Conservation (phyloP, 2,888 invertebrate genomes). For the Nebria salina region DNA sequence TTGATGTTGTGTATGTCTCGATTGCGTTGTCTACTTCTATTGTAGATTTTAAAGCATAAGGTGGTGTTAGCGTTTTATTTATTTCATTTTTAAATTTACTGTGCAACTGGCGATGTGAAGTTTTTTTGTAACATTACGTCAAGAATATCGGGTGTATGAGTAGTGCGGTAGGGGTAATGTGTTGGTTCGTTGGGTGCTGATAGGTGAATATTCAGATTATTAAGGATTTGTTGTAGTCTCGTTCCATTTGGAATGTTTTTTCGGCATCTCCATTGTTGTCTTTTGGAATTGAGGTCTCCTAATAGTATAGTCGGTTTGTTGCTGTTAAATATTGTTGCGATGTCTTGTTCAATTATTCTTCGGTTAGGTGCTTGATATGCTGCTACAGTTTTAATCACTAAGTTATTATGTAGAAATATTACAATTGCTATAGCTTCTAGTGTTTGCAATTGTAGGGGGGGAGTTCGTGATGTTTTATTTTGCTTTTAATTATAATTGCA, state of each 20-base stretch:
- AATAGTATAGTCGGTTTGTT: slow-evolving; percentile 12
- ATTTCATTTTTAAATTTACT: background rate
- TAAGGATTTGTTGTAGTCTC: slow-evolving; percentile 10
- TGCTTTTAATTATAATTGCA: slow-evolving; percentile 20
- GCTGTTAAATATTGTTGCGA: slow-evolving; percentile 7
- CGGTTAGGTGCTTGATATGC: slow-evolving; percentile 5
- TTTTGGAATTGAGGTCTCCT: slow-evolving; percentile 21
- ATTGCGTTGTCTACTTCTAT: background rate
- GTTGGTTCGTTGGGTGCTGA: slow-evolving; percentile 6
- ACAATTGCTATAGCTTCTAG: slow-evolving; percentile 17
- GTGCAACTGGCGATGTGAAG: background rate
- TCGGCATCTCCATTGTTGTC: background rate
- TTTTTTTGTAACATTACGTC: background rate
- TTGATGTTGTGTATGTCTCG: background rate
- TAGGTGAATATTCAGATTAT: background rate
- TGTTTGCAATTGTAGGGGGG: background rate
- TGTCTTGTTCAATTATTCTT: background rate
- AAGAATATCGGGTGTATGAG: too few species aligned
- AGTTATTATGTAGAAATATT: slow-evolving; percentile 2
- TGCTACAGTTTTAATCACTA: background rate
- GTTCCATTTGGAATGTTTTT: slow-evolving; percentile 3
- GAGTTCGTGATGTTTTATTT: background rate
- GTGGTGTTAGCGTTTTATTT: slow-evolving; percentile 7
- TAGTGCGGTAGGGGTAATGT: background rate
- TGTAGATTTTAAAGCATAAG: background rate